Percentiles rank a stretch among this genome's conserved stretches.
These are phyloP conservation scores for Chymomyza fuscimana DNA, from an alignment of 2,888 invertebrate species.

Conservation along the genomic window DNA sequence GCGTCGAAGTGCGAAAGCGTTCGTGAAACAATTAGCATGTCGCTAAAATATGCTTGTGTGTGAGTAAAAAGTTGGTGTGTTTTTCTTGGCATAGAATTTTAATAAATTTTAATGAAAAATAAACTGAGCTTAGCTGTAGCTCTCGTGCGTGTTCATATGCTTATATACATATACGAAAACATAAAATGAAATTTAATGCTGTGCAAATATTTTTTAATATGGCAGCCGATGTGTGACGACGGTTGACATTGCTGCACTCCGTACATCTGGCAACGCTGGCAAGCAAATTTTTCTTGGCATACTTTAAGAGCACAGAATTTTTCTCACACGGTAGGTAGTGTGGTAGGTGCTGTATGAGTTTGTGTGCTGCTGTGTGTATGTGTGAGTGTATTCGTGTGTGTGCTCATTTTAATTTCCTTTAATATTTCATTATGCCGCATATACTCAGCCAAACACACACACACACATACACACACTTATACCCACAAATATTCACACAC, in stretches of 20 bases:
- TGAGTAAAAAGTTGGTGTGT: constrained; percentile 1
- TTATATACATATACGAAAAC: constrained; percentile 7
- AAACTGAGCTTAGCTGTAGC: constrained; percentile 45
- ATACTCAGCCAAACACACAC: neutral
- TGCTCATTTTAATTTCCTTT: constrained; percentile 60
- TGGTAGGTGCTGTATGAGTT: neutral
- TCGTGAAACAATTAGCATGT: constrained; percentile 69
- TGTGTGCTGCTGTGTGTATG: neutral
- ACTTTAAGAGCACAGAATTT: neutral
- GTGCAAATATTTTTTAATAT: constrained; percentile 56
- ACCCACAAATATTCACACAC: constrained; percentile 36
- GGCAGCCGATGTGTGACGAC: constrained; percentile 3
- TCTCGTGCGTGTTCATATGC: constrained; percentile 1
- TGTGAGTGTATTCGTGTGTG: constrained; percentile 38
- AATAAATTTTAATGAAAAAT: constrained; percentile 66
- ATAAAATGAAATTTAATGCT: constrained; percentile 54
- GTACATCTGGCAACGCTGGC: neutral
- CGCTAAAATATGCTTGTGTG: constrained; percentile 52
- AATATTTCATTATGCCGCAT: constrained; percentile 55
- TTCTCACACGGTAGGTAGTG: neutral
- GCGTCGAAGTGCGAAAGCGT: constrained; percentile 71
- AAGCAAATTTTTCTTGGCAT: neutral
- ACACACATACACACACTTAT: constrained; percentile 3
- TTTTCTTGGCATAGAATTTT: constrained; percentile 46
- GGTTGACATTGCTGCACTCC: neutral